Conservation (phyloP, 2,888 invertebrate species). For the Lysandra bellargus region DNA sequence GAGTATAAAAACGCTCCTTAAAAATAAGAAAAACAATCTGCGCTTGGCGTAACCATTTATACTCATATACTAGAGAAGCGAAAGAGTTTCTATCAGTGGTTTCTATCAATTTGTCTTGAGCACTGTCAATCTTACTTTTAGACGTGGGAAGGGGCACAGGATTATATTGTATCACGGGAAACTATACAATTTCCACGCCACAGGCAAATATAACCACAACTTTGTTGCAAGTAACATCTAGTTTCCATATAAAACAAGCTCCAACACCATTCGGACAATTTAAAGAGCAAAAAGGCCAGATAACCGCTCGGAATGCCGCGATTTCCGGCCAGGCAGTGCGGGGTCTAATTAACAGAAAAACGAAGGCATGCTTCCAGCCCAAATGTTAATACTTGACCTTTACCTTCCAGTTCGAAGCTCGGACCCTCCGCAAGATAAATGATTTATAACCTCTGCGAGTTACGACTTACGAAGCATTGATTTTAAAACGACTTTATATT, state of each 20-base stretch:
- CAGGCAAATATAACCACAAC: too few relatives aligned
- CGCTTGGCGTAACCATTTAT: too few relatives aligned
- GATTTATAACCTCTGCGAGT: not conserved
- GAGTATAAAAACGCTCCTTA: too few relatives aligned
- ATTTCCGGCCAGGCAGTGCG: not conserved
- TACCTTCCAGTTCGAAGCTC: not conserved
- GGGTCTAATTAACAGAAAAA: conserved; percentile 3
- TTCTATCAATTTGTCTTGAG: too few relatives aligned
- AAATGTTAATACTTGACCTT: conserved; percentile 10
- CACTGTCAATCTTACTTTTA: too few relatives aligned
- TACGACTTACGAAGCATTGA: not conserved
- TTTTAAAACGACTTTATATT: not conserved
- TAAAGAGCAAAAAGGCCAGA: not conserved
- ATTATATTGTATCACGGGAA: too few relatives aligned
- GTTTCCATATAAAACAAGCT: not conserved
- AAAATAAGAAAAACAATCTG: too few relatives aligned
- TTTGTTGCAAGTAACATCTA: too few relatives aligned
- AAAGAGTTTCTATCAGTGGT: too few relatives aligned
- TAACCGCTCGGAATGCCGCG: not conserved
- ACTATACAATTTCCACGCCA: not conserved
- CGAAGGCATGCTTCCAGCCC: not conserved
- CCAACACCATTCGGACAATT: not conserved
- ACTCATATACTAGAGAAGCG: too few relatives aligned
- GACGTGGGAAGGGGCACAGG: too few relatives aligned
- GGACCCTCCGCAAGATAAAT: not conserved